Evolutionary conservation across 2,113 vertebrate species (phyloP).

Genomic region (Pica pica): DNA sequence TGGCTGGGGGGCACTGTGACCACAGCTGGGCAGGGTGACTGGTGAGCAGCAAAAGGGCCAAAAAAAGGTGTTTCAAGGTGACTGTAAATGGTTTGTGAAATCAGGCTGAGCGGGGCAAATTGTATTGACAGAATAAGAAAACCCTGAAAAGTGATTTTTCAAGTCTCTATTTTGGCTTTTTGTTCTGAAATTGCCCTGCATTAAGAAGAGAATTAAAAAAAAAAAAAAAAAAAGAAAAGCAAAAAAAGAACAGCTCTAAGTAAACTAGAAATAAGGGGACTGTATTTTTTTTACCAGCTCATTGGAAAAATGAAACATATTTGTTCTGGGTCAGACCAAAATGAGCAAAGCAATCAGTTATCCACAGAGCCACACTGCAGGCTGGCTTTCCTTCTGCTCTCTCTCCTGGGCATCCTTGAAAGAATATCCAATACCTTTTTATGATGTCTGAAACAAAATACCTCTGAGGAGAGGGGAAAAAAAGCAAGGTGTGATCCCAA

Average conservation of each 20-base stretch:
- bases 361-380: neutral
- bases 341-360: conserved; percentile 61
- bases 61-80: neutral
- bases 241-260: neutral
- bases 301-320: conserved; percentile 63
- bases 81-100: neutral
- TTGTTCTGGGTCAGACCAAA: conserved; percentile 59
- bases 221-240: neutral
- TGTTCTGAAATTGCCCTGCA: conserved; percentile 41
- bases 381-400: conserved; percentile 1
- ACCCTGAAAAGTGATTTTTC: conserved; percentile 38
- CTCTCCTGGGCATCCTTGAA: conserved; percentile 40
- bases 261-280: conserved; percentile 47
- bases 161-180: conserved; percentile 25
- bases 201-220: neutral
- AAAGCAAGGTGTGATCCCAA: conserved; percentile 26
- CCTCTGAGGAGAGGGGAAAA: neutral
- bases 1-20: neutral
- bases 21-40: neutral
- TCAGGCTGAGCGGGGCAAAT: conserved; percentile 9
- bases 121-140: conserved; percentile 39
- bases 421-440: conserved; percentile 45
- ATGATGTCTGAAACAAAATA: conserved; percentile 26
- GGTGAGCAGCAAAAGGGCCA: neutral
- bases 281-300: conserved; percentile 50